Percentiles rank a stretch among this genome's conserved stretches.
phyloP scores from a whole-genome alignment of 1,140 invertebrate genomes.

The Cyrtorhinus lividipennis region DNA sequence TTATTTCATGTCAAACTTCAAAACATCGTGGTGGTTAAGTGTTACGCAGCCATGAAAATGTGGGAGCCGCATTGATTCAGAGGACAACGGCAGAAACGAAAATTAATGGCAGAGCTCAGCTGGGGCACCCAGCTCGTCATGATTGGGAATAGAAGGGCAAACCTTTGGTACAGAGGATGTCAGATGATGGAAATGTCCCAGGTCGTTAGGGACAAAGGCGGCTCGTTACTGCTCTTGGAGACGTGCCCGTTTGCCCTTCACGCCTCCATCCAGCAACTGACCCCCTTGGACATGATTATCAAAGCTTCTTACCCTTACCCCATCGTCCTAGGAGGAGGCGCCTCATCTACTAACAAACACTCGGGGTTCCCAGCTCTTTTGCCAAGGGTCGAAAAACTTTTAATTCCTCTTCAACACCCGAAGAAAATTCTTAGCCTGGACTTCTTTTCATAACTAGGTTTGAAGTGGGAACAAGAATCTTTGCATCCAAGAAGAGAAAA shows the following conservation, averaged over 20 bases:
- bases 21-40: too few species aligned
- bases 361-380: background rate
- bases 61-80: too few species aligned
- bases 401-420: background rate
- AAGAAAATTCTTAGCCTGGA: too few species aligned
- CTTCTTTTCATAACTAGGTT: too few species aligned
- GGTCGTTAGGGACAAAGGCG: constrained; percentile 1
- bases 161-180: background rate
- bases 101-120: background rate
- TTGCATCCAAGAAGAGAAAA: too few species aligned
- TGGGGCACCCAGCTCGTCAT: background rate
- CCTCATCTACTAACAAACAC: background rate
- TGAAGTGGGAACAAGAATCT: too few species aligned
- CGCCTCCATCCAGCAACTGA: background rate
- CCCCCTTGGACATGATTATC: background rate
- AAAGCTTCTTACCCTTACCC: background rate
- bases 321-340: background rate
- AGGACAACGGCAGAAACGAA: background rate
- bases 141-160: background rate
- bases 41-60: too few species aligned
- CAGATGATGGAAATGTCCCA: background rate
- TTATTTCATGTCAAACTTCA: too few species aligned
- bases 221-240: background rate
- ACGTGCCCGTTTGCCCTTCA: background rate
- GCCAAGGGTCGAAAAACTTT: background rate